Base-by-base conservation (phyloP, 2,888 invertebrate genomes). In the Congeria kusceri region DNA sequence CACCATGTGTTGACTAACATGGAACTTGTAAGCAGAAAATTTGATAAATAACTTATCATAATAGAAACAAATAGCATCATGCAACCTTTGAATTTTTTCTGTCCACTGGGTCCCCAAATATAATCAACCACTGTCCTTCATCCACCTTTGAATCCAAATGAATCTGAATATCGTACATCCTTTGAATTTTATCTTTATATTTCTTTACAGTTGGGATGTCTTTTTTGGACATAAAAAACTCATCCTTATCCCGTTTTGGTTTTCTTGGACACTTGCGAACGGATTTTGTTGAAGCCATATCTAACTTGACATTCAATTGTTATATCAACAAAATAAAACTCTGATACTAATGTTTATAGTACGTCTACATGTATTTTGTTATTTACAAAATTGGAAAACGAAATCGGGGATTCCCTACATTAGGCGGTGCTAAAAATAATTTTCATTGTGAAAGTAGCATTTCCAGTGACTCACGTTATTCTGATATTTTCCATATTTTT, bases 11-110 rank as follows among this genome's bases (percentile, higher is more conserved):
- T 39, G 11, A n/a, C 32, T 11, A 32, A 32, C 39, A 13, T 39
- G 39, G 15, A 13, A 15, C 1, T 3, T 5, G 39, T 9, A 44
- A 20, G 7, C 5, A 61, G 32, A 5, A n/a, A 32, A n/a, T 20
- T 28, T 25, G 23, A 49, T 20, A 13, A 13, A 39, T 13, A 13
- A 15, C 3, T 39, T 39, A 39, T 39, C 39, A 39, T 39, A 39
- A n/a, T n/a, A n/a, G n/a, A n/a, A n/a, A n/a, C n/a, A n/a, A 15
- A 39, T 11, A 57, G 18, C 28, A 39, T 4, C 18, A 61, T 61
- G 9, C 25, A 25, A 88, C 88, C 86, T 85, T 87, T n/a, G 87
- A 85, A 81, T 85, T 85, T 68, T 81, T 83, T 68, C 85, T 79
- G 73, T 88, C 88, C 39, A 82, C 77, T 9, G 77, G 80, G 56